Evolutionary conservation across 2,888 invertebrate species (phyloP).

Genomic region (Pheosia gnoma): DNA sequence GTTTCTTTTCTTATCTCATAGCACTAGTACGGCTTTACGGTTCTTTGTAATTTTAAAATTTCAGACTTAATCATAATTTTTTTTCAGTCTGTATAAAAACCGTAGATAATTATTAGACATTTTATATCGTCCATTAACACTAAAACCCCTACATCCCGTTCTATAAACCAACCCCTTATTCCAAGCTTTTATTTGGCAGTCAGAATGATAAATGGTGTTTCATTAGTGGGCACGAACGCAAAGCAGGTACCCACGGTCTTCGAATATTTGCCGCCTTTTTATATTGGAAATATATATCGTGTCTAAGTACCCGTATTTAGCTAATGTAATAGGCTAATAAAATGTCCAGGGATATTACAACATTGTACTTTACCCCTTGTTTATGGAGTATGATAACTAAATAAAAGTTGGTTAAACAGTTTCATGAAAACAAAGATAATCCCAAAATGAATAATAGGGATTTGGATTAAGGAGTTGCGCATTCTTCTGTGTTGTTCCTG

Average conservation of each 20-base stretch:
- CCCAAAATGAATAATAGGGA: too few species aligned
- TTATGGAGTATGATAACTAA: background rate
- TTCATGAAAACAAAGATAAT: too few species aligned
- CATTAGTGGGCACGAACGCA: conserved; percentile 66
- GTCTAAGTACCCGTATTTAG: background rate
- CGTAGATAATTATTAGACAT: too few species aligned
- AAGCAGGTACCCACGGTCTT: conserved; percentile 50
- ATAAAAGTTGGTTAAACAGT: too few species aligned
- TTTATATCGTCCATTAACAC: background rate
- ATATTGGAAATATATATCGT: conserved; percentile 43
- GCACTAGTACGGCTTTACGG: too few species aligned
- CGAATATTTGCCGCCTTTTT: conserved; percentile 62
- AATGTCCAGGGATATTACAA: background rate
- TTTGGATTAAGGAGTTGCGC: too few species aligned
- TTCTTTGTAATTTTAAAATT: too few species aligned
- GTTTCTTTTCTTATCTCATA: too few species aligned
- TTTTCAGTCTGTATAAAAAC: too few species aligned
- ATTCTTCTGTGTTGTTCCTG: too few species aligned
- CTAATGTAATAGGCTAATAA: background rate
- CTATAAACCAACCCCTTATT: conserved; percentile 25
- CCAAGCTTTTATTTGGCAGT: conserved; percentile 74
- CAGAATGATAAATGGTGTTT: conserved; percentile 77
- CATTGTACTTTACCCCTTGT: background rate
- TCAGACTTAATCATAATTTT: too few species aligned
- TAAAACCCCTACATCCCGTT: conserved; percentile 16